Evolutionary conservation across 2,888 invertebrate species (phyloP), one percentile per base, ranked within the genome.

Genomic region (Drosophila anomalata): DNA sequence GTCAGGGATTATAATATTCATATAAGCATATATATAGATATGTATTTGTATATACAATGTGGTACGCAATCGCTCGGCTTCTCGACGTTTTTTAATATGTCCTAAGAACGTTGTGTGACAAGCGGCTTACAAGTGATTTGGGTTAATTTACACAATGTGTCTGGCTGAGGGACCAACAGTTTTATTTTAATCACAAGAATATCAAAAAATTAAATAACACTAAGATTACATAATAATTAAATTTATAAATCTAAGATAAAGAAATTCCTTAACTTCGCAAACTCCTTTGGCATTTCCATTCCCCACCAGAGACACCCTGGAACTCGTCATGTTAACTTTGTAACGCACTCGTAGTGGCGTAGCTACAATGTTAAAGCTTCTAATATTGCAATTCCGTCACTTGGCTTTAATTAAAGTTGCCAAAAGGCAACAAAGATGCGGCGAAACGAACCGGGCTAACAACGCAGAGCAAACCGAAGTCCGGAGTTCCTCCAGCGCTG

Each of bases 101-200:
- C 76, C 68, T 71, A 78, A 85, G 85, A 75, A 87, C 72, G 52
- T 60, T 85, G 82, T 85, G 36, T 70, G 87, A 83, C 86, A 83
- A 86, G 76, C 78, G 84, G 87, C 87, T 83, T 86, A 88, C 87
- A 78, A 60, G 74, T 71, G 80, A 83, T 86, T 83, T 83, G 69
- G 88, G 88, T 83, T 83, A 87, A 83, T 83, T 88, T 88, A 65
- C 87, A 81, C 72, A 79, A 61, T 53, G 73, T 33, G 59, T 6
- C 48, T 68, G 50, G 11, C 22, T 36, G 46, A 22, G 20, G 20
- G 24, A 51, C 33, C 41, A 39, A 11, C 14, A 14, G 29, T 33
- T 57, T 57, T 59, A 44, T 48, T 53, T 53, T 58, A 53, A 31
- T 63, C 14, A 39, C 33, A 22, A 24, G 31, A 4, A 31, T 39